Conservation (phyloP, 2,113 vertebrate species). For the Laticauda colubrina region DNA sequence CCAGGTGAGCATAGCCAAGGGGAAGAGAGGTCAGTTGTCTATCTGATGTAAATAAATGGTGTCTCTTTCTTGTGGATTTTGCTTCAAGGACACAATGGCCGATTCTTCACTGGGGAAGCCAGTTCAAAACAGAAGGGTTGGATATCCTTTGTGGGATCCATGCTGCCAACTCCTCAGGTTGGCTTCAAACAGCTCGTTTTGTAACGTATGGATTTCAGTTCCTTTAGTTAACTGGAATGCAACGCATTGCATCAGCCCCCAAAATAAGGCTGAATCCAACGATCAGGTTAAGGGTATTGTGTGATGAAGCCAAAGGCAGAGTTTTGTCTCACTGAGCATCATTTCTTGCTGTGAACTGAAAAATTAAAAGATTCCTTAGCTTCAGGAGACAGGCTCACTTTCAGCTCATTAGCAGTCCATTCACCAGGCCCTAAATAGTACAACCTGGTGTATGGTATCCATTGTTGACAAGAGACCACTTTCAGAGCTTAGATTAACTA, state of each 20-base stretch:
- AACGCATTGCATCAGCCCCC: not conserved
- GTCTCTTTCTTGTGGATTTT: constrained; percentile 48
- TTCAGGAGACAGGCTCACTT: not conserved
- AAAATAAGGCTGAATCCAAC: not conserved
- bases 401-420: not conserved
- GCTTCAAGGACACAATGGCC: not conserved
- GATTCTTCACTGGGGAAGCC: not conserved
- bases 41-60: constrained; percentile 71
- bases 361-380: not conserved
- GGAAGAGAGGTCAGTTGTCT: constrained; percentile 34
- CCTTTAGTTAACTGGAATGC: not conserved
- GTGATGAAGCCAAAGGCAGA: not conserved
- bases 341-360: not conserved
- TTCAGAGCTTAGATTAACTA: not conserved
- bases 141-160: not conserved
- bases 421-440: not conserved
- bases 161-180: not conserved
- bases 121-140: not conserved
- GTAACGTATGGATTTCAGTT: not conserved
- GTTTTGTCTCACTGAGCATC: not conserved
- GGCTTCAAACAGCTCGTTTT: not conserved
- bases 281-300: not conserved
- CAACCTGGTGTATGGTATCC: not conserved
- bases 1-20: not conserved
- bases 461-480: not conserved